phyloP scores from a whole-genome alignment of 2,113 vertebrate genomes.

The Poeciliopsis turrubarensis region DNA sequence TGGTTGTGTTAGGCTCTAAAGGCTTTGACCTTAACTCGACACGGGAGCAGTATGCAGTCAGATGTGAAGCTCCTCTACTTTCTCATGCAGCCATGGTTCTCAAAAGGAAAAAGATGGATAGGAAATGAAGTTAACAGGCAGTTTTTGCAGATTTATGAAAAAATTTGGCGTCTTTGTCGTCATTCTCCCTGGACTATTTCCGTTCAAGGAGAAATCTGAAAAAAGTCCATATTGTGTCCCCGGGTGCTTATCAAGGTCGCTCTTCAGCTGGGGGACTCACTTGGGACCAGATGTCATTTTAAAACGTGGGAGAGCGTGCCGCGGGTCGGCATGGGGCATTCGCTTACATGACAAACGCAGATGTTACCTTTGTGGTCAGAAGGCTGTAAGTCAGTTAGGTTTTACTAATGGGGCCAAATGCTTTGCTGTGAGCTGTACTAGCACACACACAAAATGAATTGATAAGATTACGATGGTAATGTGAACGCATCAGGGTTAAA shows the following conservation, averaged over 20 bases:
- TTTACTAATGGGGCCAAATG: slow-evolving; percentile 68
- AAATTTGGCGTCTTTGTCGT: neutral
- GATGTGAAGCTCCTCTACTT: neutral
- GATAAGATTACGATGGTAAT: slow-evolving; percentile 76
- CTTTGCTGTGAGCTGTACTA: slow-evolving; percentile 42
- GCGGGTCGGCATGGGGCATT: slow-evolving; percentile 43
- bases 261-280: slow-evolving; percentile 48
- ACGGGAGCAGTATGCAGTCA: neutral
- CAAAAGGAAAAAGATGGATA: neutral
- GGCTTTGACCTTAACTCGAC: too few relatives aligned
- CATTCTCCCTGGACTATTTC: neutral
- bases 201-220: slow-evolving; percentile 42
- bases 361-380: slow-evolving; percentile 75
- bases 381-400: slow-evolving; percentile 70
- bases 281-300: slow-evolving; percentile 44
- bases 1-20: too few relatives aligned
- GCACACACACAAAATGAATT: slow-evolving; percentile 26
- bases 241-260: slow-evolving; percentile 65
- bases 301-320: slow-evolving; percentile 25
- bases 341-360: slow-evolving; percentile 68
- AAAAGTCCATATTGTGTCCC: slow-evolving; percentile 23
- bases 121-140: neutral
- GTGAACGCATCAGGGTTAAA: slow-evolving; percentile 60
- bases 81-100: neutral
- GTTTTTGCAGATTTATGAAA: neutral